Evolutionary conservation across 2,113 vertebrate species (phyloP), one percentile per base, ranked within the genome.

Genomic region (Neolamprologus caudopunctatus): DNA sequence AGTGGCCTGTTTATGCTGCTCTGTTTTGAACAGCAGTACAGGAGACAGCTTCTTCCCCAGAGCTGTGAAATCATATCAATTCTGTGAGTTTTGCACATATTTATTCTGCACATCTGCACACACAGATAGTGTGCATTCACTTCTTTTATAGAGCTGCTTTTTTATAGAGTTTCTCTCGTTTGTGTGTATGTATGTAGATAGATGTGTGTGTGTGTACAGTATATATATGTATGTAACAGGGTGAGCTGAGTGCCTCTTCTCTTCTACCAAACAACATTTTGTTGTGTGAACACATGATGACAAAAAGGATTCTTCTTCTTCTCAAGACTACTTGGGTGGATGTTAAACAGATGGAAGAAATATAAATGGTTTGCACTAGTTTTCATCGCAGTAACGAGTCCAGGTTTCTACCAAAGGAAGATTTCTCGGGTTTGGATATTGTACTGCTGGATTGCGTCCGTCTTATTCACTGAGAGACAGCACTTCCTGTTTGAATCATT

Each of bases 41-140:
- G 61, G 1, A 12, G 31, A 66, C 31, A 2, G 10, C 9, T 35
- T 66, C 31, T 35, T 66, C 17, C 17, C 61, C 61, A n/a, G 9
- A 66, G 61, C 61, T n/a, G 31, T 66, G 17, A 66, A 35, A 66
- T 66, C 61, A 66, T 35, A 66, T 66, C 61, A 66, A 12, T 35
- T 63, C 31, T 66, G 31, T 35, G 17, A 35, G 17, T 66, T 35
- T 66, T 66, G 61, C 31, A 35, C 61, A n/a, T 66, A 35, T 66
- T 66, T 66, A 66, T 35, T 63, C 9, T 63, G 58, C 58, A 63
- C 58, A 63, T 7, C 31, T 35, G 58, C 61, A 66, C 31, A 63
- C 58, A 35, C 10, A 4, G 58, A 63, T 63, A 35, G 6, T 5
- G 31, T 2, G 31, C 58, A n/a, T 8, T 35, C 58, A n/a, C 2